Evolutionary conservation across 2,113 vertebrate genomes (phyloP).

Genomic region (Pterocles orientalis): DNA sequence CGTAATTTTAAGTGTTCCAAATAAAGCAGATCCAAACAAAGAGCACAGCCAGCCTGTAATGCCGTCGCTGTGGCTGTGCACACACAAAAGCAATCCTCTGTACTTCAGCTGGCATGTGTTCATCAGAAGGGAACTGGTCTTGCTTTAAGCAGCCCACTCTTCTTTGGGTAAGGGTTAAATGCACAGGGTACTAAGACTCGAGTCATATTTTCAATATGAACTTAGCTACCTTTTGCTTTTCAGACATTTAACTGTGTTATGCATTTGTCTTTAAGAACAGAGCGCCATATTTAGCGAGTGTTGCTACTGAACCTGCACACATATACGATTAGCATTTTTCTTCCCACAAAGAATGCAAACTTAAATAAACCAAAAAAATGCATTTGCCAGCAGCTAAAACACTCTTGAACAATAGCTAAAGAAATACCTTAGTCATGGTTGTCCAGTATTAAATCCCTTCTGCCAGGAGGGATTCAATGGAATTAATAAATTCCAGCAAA

Average conservation of each 20-base stretch:
- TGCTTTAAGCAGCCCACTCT: neutral
- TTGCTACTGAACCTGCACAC: neutral
- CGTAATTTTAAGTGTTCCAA: neutral
- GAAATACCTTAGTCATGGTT: neutral
- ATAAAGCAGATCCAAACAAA: neutral
- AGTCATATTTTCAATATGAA: neutral
- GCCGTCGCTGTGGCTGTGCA: neutral
- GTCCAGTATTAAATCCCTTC: neutral
- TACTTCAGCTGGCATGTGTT: accelerated
- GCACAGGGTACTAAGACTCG: neutral
- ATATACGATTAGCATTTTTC: neutral
- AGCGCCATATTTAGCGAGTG: neutral
- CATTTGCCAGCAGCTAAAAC: neutral
- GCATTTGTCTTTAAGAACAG: neutral
- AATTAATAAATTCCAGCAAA: neutral
- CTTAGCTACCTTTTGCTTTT: neutral
- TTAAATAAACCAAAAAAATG: neutral
- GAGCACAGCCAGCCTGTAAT: neutral
- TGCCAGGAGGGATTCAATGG: too few species aligned
- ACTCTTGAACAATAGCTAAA: neutral
- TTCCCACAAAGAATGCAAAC: neutral
- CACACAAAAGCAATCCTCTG: neutral
- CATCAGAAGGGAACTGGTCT: neutral
- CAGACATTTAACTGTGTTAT: accelerated
- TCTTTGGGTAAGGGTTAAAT: neutral